Evolutionary conservation across 2,113 vertebrate species (phyloP).

Genomic region (Tautogolabrus adspersus): DNA sequence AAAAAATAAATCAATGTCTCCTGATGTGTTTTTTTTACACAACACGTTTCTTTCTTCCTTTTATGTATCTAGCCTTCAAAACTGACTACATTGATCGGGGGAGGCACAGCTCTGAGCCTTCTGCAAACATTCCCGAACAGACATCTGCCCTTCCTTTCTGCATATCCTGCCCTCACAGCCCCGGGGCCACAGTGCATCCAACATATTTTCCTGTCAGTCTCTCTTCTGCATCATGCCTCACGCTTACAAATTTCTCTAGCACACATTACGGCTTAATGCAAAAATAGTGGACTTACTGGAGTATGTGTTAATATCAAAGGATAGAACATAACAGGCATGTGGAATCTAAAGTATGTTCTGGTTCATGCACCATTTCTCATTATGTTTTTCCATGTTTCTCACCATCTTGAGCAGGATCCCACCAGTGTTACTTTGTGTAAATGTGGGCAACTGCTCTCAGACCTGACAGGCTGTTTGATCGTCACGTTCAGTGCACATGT

Average conservation of each 20-base stretch:
- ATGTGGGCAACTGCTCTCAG: background rate
- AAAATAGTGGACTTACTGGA: background rate
- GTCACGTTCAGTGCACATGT: slow-evolving; percentile 25
- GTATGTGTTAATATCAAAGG: background rate
- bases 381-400: slow-evolving; percentile 15
- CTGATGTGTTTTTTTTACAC: background rate
- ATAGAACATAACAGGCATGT: background rate
- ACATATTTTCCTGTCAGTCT: slow-evolving; percentile 48
- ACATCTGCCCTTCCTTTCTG: slow-evolving; percentile 49
- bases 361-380: background rate
- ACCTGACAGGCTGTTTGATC: slow-evolving; percentile 34
- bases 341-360: background rate
- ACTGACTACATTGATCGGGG: background rate
- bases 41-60: background rate
- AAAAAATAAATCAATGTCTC: background rate
- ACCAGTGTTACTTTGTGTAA: background rate
- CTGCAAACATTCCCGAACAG: slow-evolving; percentile 20
- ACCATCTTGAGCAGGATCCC: background rate
- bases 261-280: background rate
- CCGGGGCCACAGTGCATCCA: background rate
- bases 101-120: slow-evolving; percentile 7
- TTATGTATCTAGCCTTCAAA: background rate
- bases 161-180: slow-evolving; percentile 30
- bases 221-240: background rate
- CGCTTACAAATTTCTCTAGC: background rate